A percentile compares a stretch with the other conserved stretches of the same genome.
These are phyloP conservation scores for Phyllostomus hastatus DNA, from an alignment of 2,113 vertebrate species.

Conservation along the genomic window DNA sequence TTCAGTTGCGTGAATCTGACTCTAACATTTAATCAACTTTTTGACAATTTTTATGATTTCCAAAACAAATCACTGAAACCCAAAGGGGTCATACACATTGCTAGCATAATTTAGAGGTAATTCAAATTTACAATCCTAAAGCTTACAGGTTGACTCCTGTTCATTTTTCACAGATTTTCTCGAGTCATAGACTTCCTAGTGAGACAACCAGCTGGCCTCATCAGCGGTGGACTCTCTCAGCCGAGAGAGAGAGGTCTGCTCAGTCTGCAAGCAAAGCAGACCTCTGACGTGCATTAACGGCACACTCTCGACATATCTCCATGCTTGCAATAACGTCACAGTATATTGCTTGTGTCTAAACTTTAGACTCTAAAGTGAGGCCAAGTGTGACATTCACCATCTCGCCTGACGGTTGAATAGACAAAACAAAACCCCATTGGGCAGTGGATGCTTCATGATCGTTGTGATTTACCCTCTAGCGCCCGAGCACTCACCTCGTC, in stretches of 20 bases:
- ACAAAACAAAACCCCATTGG: neutral
- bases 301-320: neutral
- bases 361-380: neutral
- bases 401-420: neutral
- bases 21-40: slow-evolving; percentile 40
- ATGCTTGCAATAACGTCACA: neutral
- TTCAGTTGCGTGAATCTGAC: slow-evolving; percentile 12
- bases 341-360: neutral
- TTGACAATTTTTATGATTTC: slow-evolving; percentile 26
- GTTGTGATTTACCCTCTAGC: neutral
- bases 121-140: slow-evolving; percentile 18
- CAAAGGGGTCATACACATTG: neutral
- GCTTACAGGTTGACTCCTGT: neutral
- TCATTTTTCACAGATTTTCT: neutral
- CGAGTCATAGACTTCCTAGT: neutral
- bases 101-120: neutral
- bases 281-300: neutral
- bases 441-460: neutral
- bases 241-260: neutral
- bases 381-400: neutral
- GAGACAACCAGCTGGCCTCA: neutral
- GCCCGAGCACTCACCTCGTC: neutral
- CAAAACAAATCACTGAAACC: slow-evolving; percentile 40
- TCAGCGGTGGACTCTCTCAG: neutral
- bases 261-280: neutral